Evolutionary conservation across 23 tunicate species (phyloP).

Genomic region (Clavelina lepadiformis): DNA sequence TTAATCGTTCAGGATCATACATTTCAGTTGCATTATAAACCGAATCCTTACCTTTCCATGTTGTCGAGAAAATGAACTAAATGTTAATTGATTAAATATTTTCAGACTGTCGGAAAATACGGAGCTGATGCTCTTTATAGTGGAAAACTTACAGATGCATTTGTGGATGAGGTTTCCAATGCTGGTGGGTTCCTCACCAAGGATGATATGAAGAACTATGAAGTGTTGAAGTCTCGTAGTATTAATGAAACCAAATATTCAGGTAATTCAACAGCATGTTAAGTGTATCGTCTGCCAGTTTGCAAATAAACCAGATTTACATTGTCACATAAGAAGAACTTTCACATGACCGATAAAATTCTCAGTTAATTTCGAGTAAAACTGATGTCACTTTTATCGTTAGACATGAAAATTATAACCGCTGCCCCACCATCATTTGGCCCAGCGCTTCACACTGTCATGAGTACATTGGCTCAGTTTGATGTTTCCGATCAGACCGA

Average conservation of each 20-base stretch:
- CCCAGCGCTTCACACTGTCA: constrained; percentile 24
- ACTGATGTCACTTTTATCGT: no score
- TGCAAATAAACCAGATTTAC: neutral
- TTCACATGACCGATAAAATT: neutral
- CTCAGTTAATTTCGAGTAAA: neutral
- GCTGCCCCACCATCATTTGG: constrained; percentile 54
- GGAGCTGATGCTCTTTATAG: constrained; percentile 40
- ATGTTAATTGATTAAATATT: constrained; percentile 1
- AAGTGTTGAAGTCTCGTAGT: neutral
- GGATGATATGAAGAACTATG: constrained; percentile 37
- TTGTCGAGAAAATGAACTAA: neutral
- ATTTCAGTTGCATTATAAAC: neutral
- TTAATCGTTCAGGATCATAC: neutral
- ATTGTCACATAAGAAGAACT: no score
- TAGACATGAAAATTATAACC: constrained; percentile 31
- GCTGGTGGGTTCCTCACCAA: constrained; percentile 20
- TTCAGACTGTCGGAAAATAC: constrained; percentile 33
- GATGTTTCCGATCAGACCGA: neutral
- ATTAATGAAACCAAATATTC: constrained; percentile 18
- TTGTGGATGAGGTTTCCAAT: constrained; percentile 9
- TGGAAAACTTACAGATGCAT: constrained; percentile 24
- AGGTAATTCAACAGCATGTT: constrained; percentile 14
- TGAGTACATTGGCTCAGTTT: constrained; percentile 26
- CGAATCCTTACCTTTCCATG: neutral
- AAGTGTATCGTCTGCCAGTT: neutral